Conservation (phyloP, 1,140 invertebrate species). For the Luehdorfia chinensis region DNA sequence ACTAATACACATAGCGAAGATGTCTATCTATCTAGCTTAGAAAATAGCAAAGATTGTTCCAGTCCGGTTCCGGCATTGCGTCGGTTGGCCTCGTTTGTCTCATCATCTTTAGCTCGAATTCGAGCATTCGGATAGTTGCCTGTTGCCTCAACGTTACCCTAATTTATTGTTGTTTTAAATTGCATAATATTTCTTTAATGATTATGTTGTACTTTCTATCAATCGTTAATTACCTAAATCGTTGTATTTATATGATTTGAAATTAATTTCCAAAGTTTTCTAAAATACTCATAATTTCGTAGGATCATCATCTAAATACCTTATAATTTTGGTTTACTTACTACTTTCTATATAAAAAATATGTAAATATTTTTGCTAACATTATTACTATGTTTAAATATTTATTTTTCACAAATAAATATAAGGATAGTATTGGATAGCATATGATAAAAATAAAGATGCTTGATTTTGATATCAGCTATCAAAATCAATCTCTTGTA, state of each 20-base stretch:
- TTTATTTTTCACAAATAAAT: no score
- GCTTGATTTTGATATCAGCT: slow-evolving; percentile 8
- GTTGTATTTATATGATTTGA: no score
- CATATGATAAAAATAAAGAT: no score
- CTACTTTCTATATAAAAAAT: no score
- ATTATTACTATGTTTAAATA: no score
- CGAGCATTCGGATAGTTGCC: slow-evolving; percentile 27
- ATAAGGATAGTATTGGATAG: no score
- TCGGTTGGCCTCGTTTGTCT: slow-evolving; percentile 29
- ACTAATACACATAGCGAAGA: slow-evolving; percentile 19
- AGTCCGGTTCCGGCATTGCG: slow-evolving; percentile 45
- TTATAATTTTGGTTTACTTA: no score
- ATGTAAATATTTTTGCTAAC: no score
- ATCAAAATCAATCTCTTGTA: slow-evolving; percentile 29
- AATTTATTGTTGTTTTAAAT: background rate
- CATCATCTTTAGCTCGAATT: slow-evolving; percentile 24
- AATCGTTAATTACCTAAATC: background rate
- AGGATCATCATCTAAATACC: no score
- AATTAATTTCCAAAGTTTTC: no score
- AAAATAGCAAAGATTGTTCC: slow-evolving; percentile 31
- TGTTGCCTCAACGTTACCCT: background rate
- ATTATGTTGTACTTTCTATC: no score
- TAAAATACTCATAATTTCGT: no score
- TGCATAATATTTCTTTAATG: background rate
- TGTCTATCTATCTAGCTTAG: slow-evolving; percentile 21